These are phyloP conservation scores for Nematolebias whitei DNA, from an alignment of 2,113 vertebrate genomes.

Conservation along the genomic window DNA sequence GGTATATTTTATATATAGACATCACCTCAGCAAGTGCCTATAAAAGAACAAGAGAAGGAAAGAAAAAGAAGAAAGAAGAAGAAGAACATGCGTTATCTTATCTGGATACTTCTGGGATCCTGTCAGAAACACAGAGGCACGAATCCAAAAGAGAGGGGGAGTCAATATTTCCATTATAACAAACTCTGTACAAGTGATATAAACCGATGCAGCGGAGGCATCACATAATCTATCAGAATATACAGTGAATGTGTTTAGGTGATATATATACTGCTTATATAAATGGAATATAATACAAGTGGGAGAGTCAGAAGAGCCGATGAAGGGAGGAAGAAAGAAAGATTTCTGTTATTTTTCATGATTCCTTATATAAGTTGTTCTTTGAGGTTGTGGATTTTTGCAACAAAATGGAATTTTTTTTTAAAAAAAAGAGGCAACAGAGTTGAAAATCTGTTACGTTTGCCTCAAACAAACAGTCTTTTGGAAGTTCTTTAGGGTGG, in stretches of 20 bases:
- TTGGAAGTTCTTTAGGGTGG: slow-evolving; percentile 78
- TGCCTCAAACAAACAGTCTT: slow-evolving; percentile 69
- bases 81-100: slow-evolving; percentile 90
- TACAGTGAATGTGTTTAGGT: slow-evolving; percentile 58
- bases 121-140: slow-evolving; percentile 95
- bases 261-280: slow-evolving; percentile 50
- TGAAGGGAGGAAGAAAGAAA: slow-evolving; percentile 40
- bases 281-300: slow-evolving; percentile 85
- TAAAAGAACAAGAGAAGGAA: slow-evolving; percentile 68
- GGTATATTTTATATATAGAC: slow-evolving; percentile 99
- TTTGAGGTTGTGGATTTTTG: slow-evolving; percentile 74
- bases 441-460: slow-evolving; percentile 45
- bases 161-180: slow-evolving; percentile 87
- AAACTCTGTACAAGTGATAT: slow-evolving; percentile 89
- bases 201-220: slow-evolving; percentile 86
- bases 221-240: slow-evolving; percentile 84
- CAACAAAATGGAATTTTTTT: too few species aligned
- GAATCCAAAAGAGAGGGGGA: slow-evolving; percentile 86
- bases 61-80: slow-evolving; percentile 54
- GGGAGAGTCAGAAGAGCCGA: slow-evolving; percentile 85
- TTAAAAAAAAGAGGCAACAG: neutral
- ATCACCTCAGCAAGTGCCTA: slow-evolving; percentile 99
- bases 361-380: slow-evolving; percentile 77
- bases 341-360: slow-evolving; percentile 51
- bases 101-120: slow-evolving; percentile 81